Base-by-base conservation (phyloP, 2,113 vertebrate species). In the Stomatorhinus ivindoensis region DNA sequence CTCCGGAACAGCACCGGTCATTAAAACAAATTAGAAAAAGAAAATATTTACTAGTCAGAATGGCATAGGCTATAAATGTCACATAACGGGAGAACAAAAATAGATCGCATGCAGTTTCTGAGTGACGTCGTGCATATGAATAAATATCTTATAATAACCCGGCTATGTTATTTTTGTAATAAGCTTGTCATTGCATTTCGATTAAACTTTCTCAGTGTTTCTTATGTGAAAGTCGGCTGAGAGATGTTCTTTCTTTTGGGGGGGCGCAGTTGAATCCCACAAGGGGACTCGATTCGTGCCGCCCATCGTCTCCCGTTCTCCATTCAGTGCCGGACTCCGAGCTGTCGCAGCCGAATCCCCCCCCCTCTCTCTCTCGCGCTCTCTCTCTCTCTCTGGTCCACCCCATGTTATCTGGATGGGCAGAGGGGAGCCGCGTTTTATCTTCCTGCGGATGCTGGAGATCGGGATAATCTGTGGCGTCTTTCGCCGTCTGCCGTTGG, bases 401-500 rank as follows among this genome's bases (percentile, higher is more conserved):
- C n/a, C 65, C 11, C 13, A 3, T 35, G 27, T 31, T 73, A 35
- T 90, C 90, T 53, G n/a, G 51, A 91, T 91, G 19, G 90, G 46
- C 91, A 92, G 91, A 19, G 90, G 90, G 42, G 90, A 91, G 91
- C 21, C 46, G 35, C 53, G 19, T 27, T 53, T 92, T 88, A 89
- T 90, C 53, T 90, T 87, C 61, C 48, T 89, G 89, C 82, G 48
- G 27, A 65, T 80, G 46, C 9, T 55, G 88, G 80, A 89, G 15
- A 88, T 87, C 89, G 93, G 93, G 94, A 91, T 95, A 94, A 94
- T 86, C 48, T 48, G 87, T 69, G 87, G 55, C 51, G 90, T 91
- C n/a, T 65, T 65, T 10, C 61, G 61, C 61, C 61, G 61, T 27
- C 55, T 61, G 44, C 21, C 46, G 17, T 85, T 87, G 90, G 88